Conservation (phyloP, 2,113 vertebrate species). For the Mionectes macconnelli region DNA sequence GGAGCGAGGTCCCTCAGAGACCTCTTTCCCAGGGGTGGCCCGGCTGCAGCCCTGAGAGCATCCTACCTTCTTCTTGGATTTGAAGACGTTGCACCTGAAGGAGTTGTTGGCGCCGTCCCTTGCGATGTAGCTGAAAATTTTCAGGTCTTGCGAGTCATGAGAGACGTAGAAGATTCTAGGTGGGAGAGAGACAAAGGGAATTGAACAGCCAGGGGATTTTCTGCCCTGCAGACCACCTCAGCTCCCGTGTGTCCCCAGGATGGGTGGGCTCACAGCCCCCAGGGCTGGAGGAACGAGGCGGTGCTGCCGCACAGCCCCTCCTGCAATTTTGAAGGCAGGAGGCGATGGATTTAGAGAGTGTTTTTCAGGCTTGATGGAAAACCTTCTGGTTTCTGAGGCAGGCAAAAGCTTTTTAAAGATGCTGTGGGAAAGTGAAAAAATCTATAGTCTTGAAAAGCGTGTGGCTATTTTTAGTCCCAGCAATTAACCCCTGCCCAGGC, state of each 20-base stretch:
- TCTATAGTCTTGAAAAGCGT: not conserved
- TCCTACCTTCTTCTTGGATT: slow-evolving; percentile 86
- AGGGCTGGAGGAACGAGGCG: rapidly evolving
- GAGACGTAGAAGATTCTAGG: slow-evolving; percentile 87
- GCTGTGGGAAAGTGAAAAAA: not conserved
- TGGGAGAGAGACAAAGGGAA: not conserved
- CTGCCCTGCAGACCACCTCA: not conserved
- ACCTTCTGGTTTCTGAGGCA: not conserved
- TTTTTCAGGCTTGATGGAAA: not conserved
- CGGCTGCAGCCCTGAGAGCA: rapidly evolving
- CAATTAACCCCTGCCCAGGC: not conserved
- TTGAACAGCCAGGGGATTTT: not conserved
- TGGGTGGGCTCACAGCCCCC: not conserved
- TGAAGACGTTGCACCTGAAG: slow-evolving; percentile 88
- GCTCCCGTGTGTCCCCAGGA: not conserved
- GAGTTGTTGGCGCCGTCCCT: slow-evolving; percentile 82
- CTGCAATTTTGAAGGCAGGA: not conserved
- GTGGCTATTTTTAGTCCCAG: not conserved
- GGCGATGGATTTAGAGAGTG: not conserved
- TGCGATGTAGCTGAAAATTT: slow-evolving; percentile 87
- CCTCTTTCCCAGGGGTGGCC: rapidly evolving
- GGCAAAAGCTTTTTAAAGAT: slow-evolving; percentile 15
- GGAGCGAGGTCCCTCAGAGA: not conserved
- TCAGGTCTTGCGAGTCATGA: slow-evolving; percentile 84
- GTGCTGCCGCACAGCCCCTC: not conserved